phyloP scores from a whole-genome alignment of 2,797 vertebrate species.

The Melanotaenia parkinsoni region DNA sequence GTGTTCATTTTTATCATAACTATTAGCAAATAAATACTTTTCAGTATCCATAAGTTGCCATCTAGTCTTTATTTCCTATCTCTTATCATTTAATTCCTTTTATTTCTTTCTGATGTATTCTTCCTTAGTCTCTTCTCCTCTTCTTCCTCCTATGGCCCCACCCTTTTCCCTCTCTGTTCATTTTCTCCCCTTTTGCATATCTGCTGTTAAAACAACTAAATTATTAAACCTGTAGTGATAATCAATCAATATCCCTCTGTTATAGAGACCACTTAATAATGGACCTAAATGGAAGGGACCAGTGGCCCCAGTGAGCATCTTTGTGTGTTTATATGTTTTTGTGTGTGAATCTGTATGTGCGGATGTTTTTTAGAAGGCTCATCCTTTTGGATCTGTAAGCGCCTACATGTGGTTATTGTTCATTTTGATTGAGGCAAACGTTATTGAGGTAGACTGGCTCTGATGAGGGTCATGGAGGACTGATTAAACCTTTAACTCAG shows the following conservation, averaged over 20 bases:
- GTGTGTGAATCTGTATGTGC: not conserved
- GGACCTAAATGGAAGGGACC: conserved; percentile 88
- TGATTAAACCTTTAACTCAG: conserved; percentile 68
- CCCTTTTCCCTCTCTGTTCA: conserved; percentile 40
- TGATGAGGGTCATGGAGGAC: conserved; percentile 63
- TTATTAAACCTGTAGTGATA: conserved; percentile 92
- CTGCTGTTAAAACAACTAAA: conserved; percentile 89
- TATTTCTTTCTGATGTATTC: conserved; percentile 19
- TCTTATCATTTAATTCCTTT: conserved; percentile 15
- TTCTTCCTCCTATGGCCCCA: conserved; percentile 22
- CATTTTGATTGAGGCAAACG: conserved; percentile 48
- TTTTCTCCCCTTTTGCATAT: conserved; percentile 70
- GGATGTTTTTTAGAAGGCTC: not conserved
- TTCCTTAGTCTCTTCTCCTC: conserved; percentile 5
- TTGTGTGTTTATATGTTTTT: not conserved
- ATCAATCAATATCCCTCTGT: conserved; percentile 91
- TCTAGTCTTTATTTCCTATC: conserved; percentile 9
- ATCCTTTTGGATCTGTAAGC: conserved; percentile 50
- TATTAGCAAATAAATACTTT: conserved; percentile 2
- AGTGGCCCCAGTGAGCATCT: conserved; percentile 44
- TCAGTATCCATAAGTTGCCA: conserved; percentile 1
- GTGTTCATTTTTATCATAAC: not conserved
- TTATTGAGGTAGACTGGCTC: conserved; percentile 58
- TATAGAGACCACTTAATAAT: conserved; percentile 96
- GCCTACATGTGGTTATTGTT: conserved; percentile 62